Percentiles rank a stretch among this genome's conserved stretches.
Conservation (phyloP, 2,797 vertebrate genomes). For the Coccyzus lansbergi region DNA sequence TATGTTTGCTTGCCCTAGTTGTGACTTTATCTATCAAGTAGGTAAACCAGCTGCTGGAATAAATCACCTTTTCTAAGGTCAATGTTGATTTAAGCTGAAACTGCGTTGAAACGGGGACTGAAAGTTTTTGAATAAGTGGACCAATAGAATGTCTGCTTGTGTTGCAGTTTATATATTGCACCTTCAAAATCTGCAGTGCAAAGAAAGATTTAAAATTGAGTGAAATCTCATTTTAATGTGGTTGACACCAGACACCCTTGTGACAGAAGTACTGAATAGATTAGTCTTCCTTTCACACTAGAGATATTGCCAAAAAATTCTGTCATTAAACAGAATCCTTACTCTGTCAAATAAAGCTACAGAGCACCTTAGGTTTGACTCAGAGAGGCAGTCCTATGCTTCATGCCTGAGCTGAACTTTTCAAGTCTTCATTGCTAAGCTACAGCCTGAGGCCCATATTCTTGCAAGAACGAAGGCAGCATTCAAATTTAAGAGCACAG, state of each 20-base stretch:
- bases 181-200: not conserved
- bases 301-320: not conserved
- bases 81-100: not conserved
- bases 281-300: not conserved
- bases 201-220: not conserved
- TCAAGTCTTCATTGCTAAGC: rapidly evolving
- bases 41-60: not conserved
- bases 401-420: not conserved
- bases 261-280: not conserved
- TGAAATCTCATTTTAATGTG: not conserved
- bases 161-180: not conserved
- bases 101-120: not conserved
- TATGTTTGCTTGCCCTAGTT: not conserved
- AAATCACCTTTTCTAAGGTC: not conserved
- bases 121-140: not conserved
- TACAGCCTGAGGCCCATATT: not conserved
- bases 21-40: not conserved
- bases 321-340: not conserved
- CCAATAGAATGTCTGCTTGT: not conserved
- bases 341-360: not conserved
- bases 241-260: not conserved
- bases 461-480: not conserved
- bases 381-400: rapidly evolving
- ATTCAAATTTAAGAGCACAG: not conserved
- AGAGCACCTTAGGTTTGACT: not conserved